A percentile compares a stretch with the other conserved stretches of the same genome.
phyloP scores from a whole-genome alignment of 2,888 invertebrate genomes.

The Coenonympha arcania region DNA sequence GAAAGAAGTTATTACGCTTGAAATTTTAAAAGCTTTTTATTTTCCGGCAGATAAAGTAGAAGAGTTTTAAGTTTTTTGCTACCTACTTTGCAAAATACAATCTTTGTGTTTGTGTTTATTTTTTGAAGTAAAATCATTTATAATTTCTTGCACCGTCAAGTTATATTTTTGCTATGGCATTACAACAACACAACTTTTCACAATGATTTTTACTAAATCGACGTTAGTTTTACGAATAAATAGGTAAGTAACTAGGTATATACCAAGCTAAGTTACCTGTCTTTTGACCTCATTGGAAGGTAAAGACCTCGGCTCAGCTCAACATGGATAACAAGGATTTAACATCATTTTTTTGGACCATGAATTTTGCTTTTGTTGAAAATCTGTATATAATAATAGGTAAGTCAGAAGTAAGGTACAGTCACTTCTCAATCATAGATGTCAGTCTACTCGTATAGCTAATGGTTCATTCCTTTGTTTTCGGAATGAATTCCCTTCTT shows the following conservation, averaged over 20 bases:
- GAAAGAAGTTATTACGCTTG: slow-evolving; percentile 46
- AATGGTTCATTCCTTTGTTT: slow-evolving; percentile 41
- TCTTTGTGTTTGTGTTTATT: slow-evolving; percentile 18
- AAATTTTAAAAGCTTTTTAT: slow-evolving; percentile 49
- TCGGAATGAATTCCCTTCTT: slow-evolving; percentile 35
- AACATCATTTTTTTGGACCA: too few relatives aligned
- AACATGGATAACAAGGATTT: too few relatives aligned
- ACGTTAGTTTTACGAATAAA: too few relatives aligned
- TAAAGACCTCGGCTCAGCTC: too few relatives aligned
- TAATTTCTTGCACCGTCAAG: slow-evolving; percentile 1
- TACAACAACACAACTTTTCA: background rate
- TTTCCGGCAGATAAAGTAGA: slow-evolving; percentile 31
- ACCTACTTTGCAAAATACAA: slow-evolving; percentile 17
- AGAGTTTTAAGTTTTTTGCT: slow-evolving; percentile 22
- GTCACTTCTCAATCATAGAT: too few relatives aligned
- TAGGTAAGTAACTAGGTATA: too few relatives aligned
- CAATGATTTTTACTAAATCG: background rate
- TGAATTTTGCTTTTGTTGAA: too few relatives aligned
- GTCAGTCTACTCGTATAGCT: too few relatives aligned
- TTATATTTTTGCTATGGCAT: background rate
- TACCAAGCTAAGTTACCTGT: too few relatives aligned
- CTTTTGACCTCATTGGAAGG: too few relatives aligned
- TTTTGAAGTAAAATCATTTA: slow-evolving; percentile 9
- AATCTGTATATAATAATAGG: too few relatives aligned
- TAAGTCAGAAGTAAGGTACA: too few relatives aligned